Evolutionary conservation across 2,888 invertebrate genomes (phyloP), one percentile per base, ranked within the genome.

Genomic region (Hydraecia micacea): DNA sequence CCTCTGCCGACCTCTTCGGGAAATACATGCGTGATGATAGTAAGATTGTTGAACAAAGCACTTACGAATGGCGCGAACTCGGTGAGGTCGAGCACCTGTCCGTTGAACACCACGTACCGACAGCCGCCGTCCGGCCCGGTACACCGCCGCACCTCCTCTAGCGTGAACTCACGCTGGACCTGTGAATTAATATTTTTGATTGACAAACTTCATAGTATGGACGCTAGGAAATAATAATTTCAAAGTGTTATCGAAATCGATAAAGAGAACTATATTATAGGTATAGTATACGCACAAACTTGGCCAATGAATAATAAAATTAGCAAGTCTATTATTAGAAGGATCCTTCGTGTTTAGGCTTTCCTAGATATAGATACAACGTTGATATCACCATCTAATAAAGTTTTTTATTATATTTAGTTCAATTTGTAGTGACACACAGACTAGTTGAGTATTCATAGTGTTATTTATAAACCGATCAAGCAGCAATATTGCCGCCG

Each of bases 151-250:
- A 87, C 85, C 46, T 88, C 75, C 0, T 76, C 55, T 0, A 67
- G 58, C 52, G 87, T 83, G 74, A 87, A 82, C 75, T 74, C 77
- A 1, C 81, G 85, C 36, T 87, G 87, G 0, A 15, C 52, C 89
- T 87, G 67, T 0, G 11, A 36, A 62, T 46, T n/a, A n/a, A 46
- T 8, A 42, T n/a, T 28, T 18, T 5, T 67, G 2, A 46, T 21
- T 28, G 42, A 21, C 58, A 28, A n/a, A 15, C 6, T 58, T n/a
- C n/a, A 58, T n/a, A 11, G n/a, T 58, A 15, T 28, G 58, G n/a
- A 52, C 25, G 9, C 25, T 25, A 21, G 21, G 21, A 52, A 21
- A 52, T 21, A 52, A 52, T 52, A 21, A 52, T 52, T 52, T 8
- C 8, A 52, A 52, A 21, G 8, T 21, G 21, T 52, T 52, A 52